Evolutionary conservation across 1,140 invertebrate genomes (phyloP).

Genomic region (Paraescarpia echinospica): DNA sequence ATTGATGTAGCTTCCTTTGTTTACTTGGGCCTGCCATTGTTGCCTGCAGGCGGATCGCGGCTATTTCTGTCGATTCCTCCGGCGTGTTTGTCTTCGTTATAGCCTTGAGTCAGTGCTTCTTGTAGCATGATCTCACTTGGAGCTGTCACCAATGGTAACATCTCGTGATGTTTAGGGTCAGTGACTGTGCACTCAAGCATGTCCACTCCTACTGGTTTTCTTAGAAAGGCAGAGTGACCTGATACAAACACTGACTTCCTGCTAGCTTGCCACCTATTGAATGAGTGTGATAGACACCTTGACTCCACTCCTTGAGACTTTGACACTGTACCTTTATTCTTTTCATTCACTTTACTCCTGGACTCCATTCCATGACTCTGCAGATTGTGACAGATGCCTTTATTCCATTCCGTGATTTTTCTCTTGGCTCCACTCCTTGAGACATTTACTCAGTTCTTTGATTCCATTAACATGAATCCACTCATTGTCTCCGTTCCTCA

Average conservation of each 20-base stretch:
- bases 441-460: no score
- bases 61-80: not conserved
- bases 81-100: not conserved
- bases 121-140: not conserved
- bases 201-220: not conserved
- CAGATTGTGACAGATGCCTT: no score
- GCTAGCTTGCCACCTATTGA: not conserved
- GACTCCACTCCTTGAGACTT: no score
- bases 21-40: not conserved
- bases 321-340: no score
- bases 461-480: no score
- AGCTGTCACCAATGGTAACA: not conserved
- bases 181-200: not conserved
- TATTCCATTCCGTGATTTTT: no score
- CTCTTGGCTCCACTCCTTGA: no score
- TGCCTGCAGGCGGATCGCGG: not conserved
- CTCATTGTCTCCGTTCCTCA: no score
- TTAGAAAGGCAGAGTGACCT: not conserved
- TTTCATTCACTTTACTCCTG: no score
- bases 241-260: not conserved
- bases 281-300: not conserved
- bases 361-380: no score
- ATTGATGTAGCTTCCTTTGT: not conserved
- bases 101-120: not conserved
- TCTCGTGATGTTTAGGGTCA: not conserved